phyloP scores from a whole-genome alignment of 1,140 invertebrate genomes.

The Mamestra configurata region DNA sequence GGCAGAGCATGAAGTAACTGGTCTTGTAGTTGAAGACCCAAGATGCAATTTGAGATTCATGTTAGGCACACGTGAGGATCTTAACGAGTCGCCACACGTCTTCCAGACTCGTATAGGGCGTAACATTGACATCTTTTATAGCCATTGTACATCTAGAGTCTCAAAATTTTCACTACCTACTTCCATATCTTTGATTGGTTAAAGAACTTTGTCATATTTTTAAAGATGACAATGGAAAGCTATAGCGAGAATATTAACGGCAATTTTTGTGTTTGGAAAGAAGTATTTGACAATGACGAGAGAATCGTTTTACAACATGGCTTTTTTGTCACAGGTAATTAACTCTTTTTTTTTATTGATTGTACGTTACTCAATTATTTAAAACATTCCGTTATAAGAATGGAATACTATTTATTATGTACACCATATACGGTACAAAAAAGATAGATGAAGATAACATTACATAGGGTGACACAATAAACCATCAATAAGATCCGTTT shows the following conservation, averaged over 20 bases:
- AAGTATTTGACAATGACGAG: conserved; percentile 65
- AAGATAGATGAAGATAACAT: too few relatives aligned
- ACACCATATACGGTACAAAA: too few relatives aligned
- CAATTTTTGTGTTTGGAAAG: conserved; percentile 63
- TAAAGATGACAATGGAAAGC: not conserved
- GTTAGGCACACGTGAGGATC: not conserved
- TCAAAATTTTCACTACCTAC: not conserved
- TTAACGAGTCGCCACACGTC: conserved; percentile 13
- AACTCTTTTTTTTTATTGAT: not conserved
- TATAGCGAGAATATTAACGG: not conserved
- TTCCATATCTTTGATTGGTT: not conserved
- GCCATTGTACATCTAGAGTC: not conserved
- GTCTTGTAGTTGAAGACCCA: conserved; percentile 47
- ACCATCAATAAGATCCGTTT: too few relatives aligned
- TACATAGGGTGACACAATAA: too few relatives aligned
- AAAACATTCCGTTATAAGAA: too few relatives aligned
- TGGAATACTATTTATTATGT: too few relatives aligned
- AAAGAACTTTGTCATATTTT: not conserved
- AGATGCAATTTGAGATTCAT: conserved; percentile 60
- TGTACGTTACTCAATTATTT: not conserved
- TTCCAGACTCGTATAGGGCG: not conserved
- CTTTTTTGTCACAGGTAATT: conserved; percentile 66
- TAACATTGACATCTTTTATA: not conserved
- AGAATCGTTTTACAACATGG: conserved; percentile 62
- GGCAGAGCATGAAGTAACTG: conserved; percentile 60